These are phyloP conservation scores for Parapristionchus giblindavisi DNA, from an alignment of 2,888 invertebrate species.

Conservation along the genomic window DNA sequence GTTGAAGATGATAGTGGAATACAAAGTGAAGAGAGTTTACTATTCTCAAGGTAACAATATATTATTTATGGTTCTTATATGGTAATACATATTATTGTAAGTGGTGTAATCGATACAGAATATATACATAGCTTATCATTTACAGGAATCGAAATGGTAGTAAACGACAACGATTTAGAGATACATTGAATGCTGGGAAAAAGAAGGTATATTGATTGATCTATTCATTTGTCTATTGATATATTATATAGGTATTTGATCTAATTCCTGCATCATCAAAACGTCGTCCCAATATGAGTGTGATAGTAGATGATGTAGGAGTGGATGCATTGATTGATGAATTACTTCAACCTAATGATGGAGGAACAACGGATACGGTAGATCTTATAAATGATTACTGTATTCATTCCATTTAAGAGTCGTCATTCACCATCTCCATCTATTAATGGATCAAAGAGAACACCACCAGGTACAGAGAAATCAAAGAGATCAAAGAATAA, in stretches of 20 bases:
- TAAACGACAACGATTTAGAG: conserved; percentile 28
- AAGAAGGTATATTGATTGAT: conserved; percentile 14
- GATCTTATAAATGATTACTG: background rate
- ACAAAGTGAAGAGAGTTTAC: conserved; percentile 12
- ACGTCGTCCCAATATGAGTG: background rate
- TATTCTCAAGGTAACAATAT: conserved; percentile 15
- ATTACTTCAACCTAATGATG: background rate
- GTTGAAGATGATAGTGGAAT: conserved; percentile 17
- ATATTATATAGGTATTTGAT: conserved; percentile 21
- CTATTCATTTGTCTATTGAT: too few relatives aligned
- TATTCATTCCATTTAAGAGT: background rate
- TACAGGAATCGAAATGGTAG: conserved; percentile 20
- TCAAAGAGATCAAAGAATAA: conserved; percentile 13
- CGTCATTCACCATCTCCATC: conserved; percentile 36
- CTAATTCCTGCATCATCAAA: conserved; percentile 21
- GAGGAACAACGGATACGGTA: background rate
- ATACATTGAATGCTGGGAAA: conserved; percentile 31
- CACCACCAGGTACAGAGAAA: conserved; percentile 20
- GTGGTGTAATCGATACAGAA: too few relatives aligned
- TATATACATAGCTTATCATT: too few relatives aligned
- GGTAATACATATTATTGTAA: too few relatives aligned
- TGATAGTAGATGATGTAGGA: conserved; percentile 31
- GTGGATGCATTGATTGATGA: conserved; percentile 29
- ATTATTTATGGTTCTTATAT: too few relatives aligned
- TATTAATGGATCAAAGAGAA: conserved; percentile 15